phyloP scores from a whole-genome alignment of 2,888 invertebrate species.

The Apomyelois bistriatella region DNA sequence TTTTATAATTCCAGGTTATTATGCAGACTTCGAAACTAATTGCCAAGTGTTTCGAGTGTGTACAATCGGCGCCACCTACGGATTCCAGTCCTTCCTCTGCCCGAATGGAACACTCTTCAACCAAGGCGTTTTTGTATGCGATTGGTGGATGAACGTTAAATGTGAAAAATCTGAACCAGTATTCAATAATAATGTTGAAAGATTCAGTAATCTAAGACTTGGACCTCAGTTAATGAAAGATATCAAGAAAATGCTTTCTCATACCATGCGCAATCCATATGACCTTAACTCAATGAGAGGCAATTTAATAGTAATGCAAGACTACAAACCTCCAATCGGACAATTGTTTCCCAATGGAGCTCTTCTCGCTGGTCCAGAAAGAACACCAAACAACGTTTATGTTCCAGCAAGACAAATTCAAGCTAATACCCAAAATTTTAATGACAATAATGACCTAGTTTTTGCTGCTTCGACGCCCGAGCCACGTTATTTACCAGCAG shows the following conservation, averaged over 20 bases:
- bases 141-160: conserved; percentile 85
- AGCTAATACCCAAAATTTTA: conserved; percentile 36
- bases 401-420: conserved; percentile 54
- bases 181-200: conserved; percentile 62
- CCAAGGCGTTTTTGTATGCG: conserved; percentile 83
- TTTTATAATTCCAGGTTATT: conserved; percentile 74
- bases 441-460: conserved; percentile 38
- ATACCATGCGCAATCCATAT: conserved; percentile 69
- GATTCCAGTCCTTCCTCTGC: conserved; percentile 82
- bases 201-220: conserved; percentile 65
- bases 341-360: conserved; percentile 62
- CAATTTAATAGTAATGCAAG: conserved; percentile 64
- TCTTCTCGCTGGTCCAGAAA: conserved; percentile 46
- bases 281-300: conserved; percentile 52
- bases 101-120: conserved; percentile 85
- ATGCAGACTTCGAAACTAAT: conserved; percentile 82
- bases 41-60: conserved; percentile 85
- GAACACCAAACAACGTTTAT: conserved; percentile 49
- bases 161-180: conserved; percentile 69
- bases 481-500: conserved; percentile 50
- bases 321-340: conserved; percentile 64
- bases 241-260: conserved; percentile 78
- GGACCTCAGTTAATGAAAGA: conserved; percentile 79
- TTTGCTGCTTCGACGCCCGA: conserved; percentile 60
- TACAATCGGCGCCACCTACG: conserved; percentile 74